Evolutionary conservation across 2,888 invertebrate species (phyloP).

Genomic region (Drosophila mulleri): DNA sequence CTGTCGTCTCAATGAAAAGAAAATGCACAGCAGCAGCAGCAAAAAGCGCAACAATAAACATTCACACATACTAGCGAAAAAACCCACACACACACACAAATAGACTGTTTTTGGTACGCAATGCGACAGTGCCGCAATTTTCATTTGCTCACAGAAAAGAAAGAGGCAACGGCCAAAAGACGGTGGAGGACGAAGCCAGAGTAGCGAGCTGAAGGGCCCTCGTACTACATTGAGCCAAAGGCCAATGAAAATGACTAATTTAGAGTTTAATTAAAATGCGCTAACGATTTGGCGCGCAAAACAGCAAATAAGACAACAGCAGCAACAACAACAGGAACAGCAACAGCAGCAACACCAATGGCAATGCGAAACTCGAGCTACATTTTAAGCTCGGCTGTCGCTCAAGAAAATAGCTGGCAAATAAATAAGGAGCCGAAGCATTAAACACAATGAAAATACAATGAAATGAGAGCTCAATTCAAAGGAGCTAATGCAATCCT

Average conservation of each 20-base stretch:
- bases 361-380: slow-evolving; percentile 28
- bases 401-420: slow-evolving; percentile 61
- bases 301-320: slow-evolving; percentile 33
- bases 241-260: slow-evolving; percentile 78
- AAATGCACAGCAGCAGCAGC: slow-evolving; percentile 66
- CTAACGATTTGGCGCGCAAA: slow-evolving; percentile 69
- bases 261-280: slow-evolving; percentile 78
- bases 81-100: background rate
- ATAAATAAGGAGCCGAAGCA: slow-evolving; percentile 57
- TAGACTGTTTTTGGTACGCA: slow-evolving; percentile 40
- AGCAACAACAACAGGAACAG: slow-evolving; percentile 16
- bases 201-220: slow-evolving; percentile 39
- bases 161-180: slow-evolving; percentile 29
- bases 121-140: slow-evolving; percentile 54
- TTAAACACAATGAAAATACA: slow-evolving; percentile 36
- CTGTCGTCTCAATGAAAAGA: slow-evolving; percentile 77
- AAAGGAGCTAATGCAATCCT: slow-evolving; percentile 36
- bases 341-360: slow-evolving; percentile 14
- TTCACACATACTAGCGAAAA: slow-evolving; percentile 26
- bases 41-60: slow-evolving; percentile 75
- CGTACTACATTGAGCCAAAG: slow-evolving; percentile 67
- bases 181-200: slow-evolving; percentile 3
- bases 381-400: slow-evolving; percentile 64
- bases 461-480: slow-evolving; percentile 25
- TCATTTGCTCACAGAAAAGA: slow-evolving; percentile 54